Evolutionary conservation across 92 coral and sea anemone species (phyloP).

Genomic region (Phenganax marumi): DNA sequence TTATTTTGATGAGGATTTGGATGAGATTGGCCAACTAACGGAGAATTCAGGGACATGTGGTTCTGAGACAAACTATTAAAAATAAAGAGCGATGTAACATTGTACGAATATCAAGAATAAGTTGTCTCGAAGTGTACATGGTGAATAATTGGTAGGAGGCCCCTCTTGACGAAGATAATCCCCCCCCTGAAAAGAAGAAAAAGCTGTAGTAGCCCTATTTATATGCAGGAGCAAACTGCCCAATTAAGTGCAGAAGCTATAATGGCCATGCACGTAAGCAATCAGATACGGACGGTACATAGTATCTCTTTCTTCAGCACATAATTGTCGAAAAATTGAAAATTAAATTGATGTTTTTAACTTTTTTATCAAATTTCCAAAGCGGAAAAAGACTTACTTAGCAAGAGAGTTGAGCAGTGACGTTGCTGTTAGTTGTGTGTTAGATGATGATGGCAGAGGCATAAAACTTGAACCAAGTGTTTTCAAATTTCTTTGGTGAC

Average conservation of each 20-base stretch:
- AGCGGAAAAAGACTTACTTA: constrained; percentile 10
- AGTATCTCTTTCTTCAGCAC: too few species aligned
- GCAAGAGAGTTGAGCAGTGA: constrained; percentile 36
- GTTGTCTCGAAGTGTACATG: too few species aligned
- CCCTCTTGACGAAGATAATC: too few species aligned
- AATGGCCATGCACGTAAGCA: too few species aligned
- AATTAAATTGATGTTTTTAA: neutral
- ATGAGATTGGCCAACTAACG: constrained; percentile 13
- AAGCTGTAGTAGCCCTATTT: too few species aligned
- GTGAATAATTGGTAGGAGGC: too few species aligned
- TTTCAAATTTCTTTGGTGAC: constrained; percentile 28
- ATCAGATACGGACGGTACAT: too few species aligned
- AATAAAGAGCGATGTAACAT: neutral
- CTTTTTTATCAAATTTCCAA: neutral
- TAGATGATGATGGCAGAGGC: constrained; percentile 35
- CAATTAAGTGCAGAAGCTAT: too few species aligned
- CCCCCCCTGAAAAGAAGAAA: too few species aligned
- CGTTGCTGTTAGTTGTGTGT: constrained; percentile 24
- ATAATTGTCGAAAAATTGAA: too few species aligned
- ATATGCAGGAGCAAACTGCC: too few species aligned
- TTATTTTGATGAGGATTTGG: constrained; percentile 20
- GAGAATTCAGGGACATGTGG: constrained; percentile 7
- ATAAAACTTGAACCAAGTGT: constrained; percentile 17
- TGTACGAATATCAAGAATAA: too few species aligned
- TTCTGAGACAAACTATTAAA: constrained; percentile 18